Percentiles rank a stretch among this genome's conserved stretches.
Evolutionary conservation across 2,797 vertebrate species (phyloP).

Genomic region (Hipposideros larvatus): DNA sequence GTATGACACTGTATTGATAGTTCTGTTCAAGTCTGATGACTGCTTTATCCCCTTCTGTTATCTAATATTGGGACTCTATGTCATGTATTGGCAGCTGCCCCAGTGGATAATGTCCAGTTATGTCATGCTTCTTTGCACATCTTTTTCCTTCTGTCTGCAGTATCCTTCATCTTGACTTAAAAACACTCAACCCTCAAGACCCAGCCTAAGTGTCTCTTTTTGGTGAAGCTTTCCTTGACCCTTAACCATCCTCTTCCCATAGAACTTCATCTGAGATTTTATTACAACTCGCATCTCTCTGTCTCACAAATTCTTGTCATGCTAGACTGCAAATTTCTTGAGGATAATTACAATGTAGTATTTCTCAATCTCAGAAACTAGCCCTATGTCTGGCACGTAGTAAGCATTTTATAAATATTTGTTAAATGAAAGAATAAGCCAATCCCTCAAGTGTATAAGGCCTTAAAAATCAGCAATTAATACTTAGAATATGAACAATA

Average conservation of each 20-base stretch:
- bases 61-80: neutral
- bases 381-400: neutral
- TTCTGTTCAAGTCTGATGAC: neutral
- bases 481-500: constrained; percentile 1
- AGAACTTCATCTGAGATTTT: neutral
- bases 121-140: neutral
- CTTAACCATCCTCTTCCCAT: neutral
- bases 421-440: neutral
- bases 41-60: neutral
- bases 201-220: neutral
- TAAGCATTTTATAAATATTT: neutral
- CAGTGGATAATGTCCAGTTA: neutral
- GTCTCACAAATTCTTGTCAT: neutral
- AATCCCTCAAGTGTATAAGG: neutral
- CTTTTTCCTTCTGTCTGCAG: neutral
- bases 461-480: constrained; percentile 55
- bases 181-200: neutral
- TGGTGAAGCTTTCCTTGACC: neutral
- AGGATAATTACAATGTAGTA: neutral
- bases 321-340: neutral
- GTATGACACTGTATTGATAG: neutral
- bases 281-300: neutral
- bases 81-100: neutral
- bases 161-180: neutral
- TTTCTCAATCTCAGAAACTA: neutral